A percentile compares a stretch with the other conserved stretches of the same genome.
phyloP scores from a whole-genome alignment of 2,888 invertebrate genomes.

The Cacoxenus indagator region DNA sequence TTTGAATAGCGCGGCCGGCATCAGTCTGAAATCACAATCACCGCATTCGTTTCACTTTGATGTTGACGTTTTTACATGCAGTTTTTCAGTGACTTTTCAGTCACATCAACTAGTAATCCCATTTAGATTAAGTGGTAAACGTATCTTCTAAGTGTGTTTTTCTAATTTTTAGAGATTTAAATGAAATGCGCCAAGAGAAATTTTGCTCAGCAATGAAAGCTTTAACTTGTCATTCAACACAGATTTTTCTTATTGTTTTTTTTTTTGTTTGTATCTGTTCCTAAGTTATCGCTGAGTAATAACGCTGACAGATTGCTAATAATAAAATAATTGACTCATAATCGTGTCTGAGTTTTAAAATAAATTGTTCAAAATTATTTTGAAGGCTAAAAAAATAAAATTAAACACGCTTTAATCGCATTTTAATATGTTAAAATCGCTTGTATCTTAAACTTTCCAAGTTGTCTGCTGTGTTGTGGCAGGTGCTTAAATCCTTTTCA shows the following conservation, averaged over 20 bases:
- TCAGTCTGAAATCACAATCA: not conserved
- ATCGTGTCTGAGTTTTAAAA: too few relatives aligned
- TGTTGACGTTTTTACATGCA: not conserved
- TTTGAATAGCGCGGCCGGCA: not conserved
- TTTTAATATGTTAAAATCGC: not conserved
- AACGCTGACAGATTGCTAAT: slow-evolving; percentile 11
- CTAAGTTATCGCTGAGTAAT: not conserved
- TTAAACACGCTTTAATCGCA: not conserved
- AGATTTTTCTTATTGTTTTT: too few relatives aligned
- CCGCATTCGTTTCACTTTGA: not conserved
- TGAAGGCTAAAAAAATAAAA: not conserved
- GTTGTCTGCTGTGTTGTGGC: not conserved
- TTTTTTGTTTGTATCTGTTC: not conserved
- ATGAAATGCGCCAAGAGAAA: too few relatives aligned
- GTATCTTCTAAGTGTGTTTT: not conserved
- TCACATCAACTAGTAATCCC: not conserved
- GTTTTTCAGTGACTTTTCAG: not conserved
- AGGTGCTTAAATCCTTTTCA: not conserved
- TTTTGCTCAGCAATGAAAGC: too few relatives aligned
- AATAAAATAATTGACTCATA: slow-evolving; percentile 19
- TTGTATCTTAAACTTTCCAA: not conserved
- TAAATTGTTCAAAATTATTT: too few relatives aligned
- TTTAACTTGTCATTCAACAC: too few relatives aligned
- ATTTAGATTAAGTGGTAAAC: not conserved
- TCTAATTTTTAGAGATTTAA: too few relatives aligned